phyloP scores from a whole-genome alignment of 2,113 vertebrate genomes.

The human region GRCh38 chr19:9692501-9693000 shows the following conservation, averaged over 20 bases:
- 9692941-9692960: not conserved
- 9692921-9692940: not conserved
- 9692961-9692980: not conserved
- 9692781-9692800: not conserved
- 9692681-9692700: not conserved
- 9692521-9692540: too few relatives aligned
- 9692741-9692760: too few relatives aligned
- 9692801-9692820: not conserved
- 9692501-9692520: too few relatives aligned
- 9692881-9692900: not conserved
- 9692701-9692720: not conserved
- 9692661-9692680: not conserved
- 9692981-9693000: not conserved
- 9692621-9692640: not conserved
- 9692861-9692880: not conserved
- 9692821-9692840: not conserved
- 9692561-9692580: too few relatives aligned
- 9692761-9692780: too few relatives aligned
- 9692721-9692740: not conserved
- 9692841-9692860: not conserved
- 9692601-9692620: not conserved
- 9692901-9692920: not conserved
- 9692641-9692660: not conserved
- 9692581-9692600: too few relatives aligned
- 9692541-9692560: too few relatives aligned